These are phyloP conservation scores for Acyrthosiphon pisum DNA, from an alignment of 1,140 invertebrate genomes.

Conservation along the genomic window DNA sequence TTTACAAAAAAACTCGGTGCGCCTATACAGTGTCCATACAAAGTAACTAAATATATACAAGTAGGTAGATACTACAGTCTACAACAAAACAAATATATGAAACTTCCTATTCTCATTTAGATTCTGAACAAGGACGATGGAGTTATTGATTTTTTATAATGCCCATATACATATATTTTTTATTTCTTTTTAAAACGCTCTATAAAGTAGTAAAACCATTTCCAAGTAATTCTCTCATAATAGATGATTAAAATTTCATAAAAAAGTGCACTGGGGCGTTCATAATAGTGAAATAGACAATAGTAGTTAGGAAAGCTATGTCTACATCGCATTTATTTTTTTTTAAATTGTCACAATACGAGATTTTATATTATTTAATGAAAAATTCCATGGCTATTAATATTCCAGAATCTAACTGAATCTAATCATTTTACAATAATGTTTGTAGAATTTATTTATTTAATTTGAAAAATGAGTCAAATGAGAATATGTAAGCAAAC, in stretches of 20 bases:
- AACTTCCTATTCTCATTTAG: neutral
- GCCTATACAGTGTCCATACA: neutral
- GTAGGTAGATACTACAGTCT: too few relatives aligned
- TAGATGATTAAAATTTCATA: neutral
- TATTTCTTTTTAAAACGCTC: neutral
- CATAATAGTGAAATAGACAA: neutral
- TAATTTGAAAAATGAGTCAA: neutral
- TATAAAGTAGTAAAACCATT: neutral
- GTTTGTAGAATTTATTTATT: neutral
- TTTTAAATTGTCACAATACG: neutral
- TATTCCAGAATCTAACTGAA: neutral
- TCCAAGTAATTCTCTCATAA: neutral
- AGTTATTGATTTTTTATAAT: neutral
- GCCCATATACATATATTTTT: neutral
- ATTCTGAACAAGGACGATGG: neutral
- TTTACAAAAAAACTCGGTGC: neutral
- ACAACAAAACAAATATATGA: neutral
- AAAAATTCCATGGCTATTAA: neutral
- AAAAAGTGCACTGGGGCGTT: neutral
- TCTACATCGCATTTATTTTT: too few relatives aligned
- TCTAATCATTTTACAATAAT: neutral
- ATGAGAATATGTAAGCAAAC: neutral
- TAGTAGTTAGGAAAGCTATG: neutral
- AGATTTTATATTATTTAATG: neutral
- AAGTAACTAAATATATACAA: neutral